Percentiles rank a stretch among this genome's conserved stretches.
Evolutionary conservation across 2,888 invertebrate species (phyloP).

Genomic region (Magallana nippona): DNA sequence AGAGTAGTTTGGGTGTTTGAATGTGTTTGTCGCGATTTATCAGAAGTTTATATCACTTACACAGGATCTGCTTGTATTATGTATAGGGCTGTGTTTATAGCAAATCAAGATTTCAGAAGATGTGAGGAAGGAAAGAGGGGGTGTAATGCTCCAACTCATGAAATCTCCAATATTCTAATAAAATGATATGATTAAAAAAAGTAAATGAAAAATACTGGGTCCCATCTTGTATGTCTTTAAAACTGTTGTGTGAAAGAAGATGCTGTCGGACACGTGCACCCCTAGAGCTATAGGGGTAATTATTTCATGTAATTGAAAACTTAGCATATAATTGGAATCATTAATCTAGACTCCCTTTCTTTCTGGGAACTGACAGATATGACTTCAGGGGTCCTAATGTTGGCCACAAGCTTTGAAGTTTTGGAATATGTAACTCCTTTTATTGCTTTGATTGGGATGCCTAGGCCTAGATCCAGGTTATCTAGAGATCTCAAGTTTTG

Average conservation of each 20-base stretch:
- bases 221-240: not conserved
- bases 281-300: constrained; percentile 7
- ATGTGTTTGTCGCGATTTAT: not conserved
- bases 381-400: not conserved
- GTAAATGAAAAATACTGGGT: too few relatives aligned
- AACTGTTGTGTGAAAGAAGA: not conserved
- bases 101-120: not conserved
- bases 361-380: constrained; percentile 20
- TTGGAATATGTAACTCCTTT: constrained; percentile 13
- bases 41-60: not conserved
- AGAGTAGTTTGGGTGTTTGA: constrained; percentile 12
- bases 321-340: constrained; percentile 18
- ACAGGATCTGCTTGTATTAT: not conserved
- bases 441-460: constrained; percentile 10
- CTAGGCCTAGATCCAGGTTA: constrained; percentile 20
- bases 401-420: constrained; percentile 19
- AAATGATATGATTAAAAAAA: not conserved
- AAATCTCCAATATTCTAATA: not conserved
- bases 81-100: not conserved
- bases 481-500: constrained; percentile 11
- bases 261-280: not conserved
- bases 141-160: not conserved
- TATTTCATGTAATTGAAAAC: constrained; percentile 21
- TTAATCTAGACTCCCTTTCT: constrained; percentile 1
- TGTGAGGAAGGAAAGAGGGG: too few relatives aligned